Base-by-base conservation (phyloP, 1,140 invertebrate genomes). In the Heliconius melpomene region DNA sequence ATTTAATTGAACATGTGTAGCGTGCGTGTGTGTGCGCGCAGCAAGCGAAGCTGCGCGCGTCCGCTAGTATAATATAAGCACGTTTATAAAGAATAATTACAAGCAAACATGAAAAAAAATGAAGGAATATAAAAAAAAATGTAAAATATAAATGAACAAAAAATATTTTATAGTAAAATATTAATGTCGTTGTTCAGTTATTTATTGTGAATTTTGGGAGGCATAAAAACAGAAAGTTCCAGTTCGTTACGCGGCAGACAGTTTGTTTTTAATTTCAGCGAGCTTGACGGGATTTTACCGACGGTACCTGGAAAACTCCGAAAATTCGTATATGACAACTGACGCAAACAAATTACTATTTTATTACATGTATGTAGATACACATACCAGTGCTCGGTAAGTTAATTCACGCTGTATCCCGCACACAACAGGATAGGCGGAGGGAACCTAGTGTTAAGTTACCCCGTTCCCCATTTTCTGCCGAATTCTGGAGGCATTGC, bases 291-390 rank as follows among this genome's bases (percentile, higher is more conserved):
- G 60, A 66, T 66, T 66, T 66, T 3, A 16, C 11, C 23, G 23
- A 2, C 54, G 54, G 26, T 60, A 60, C 54, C 54, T 60, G n/a
- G 23, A 8, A 60, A 26, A 60, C 54, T 60, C 13, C 13, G 26
- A 66, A 66, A 66, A 66, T 66, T 26, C 60, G 60, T 66, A 29
- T 66, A 26, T 26, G 60, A 66, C 60, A 66, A 23, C 23, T 66
- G 26, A 66, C 13, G 60, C 9, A 29, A 66, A 29, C 60, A 66
- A 66, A 66, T 66, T 29, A 66, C 60, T 5, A 66, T 29, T 66
- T 66, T 16, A 26, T 29, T 66, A 29, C 7, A 57, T n/a, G 54
- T 50, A 57, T n/a, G 54, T 50, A 50, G 7, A 52, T 5, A 50
- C 7, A 20, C 0, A 52, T 20, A 20, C 18, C 54, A 9, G 54